Percentiles rank a stretch among this genome's conserved stretches.
These are phyloP conservation scores for Cherax destructor DNA, from an alignment of 1,140 invertebrate genomes.

Conservation along the genomic window DNA sequence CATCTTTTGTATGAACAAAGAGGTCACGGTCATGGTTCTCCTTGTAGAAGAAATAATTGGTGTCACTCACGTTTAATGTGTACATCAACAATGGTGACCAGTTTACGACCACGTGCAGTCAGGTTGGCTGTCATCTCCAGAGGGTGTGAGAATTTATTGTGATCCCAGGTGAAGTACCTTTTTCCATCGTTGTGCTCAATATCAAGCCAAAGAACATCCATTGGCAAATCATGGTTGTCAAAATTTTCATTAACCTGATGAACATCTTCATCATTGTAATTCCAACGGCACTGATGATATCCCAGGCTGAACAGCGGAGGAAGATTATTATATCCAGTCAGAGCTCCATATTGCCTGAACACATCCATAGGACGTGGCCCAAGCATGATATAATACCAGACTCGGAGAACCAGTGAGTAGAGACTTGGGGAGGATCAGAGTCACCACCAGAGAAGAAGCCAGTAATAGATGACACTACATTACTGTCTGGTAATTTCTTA, in stretches of 20 bases:
- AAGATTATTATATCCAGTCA: conserved; percentile 92
- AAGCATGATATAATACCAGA: conserved; percentile 93
- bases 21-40: conserved; percentile 88
- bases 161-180: conserved; percentile 99
- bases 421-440: conserved; percentile 71
- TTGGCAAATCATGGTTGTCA: conserved; percentile 94
- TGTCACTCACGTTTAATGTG: conserved; percentile 97
- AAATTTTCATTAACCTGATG: conserved; percentile 85
- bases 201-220: conserved; percentile 98
- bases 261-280: conserved; percentile 99
- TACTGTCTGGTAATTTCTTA: conserved; percentile 74
- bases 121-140: conserved; percentile 94
- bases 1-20: conserved; percentile 94
- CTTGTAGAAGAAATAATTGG: conserved; percentile 91
- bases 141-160: conserved; percentile 90
- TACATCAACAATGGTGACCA: conserved; percentile 98
- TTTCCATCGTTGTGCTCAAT: conserved; percentile 99
- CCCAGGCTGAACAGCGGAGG: conserved; percentile 92
- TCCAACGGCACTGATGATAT: conserved; percentile 99
- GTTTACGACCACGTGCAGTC: conserved; percentile 90
- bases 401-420: conserved; percentile 92
- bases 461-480: conserved; percentile 84
- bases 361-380: conserved; percentile 91
- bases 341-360: conserved; percentile 89
- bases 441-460: conserved; percentile 70